These are phyloP conservation scores for Drosophila lacteicornis DNA, from an alignment of 1,140 invertebrate species.

Conservation along the genomic window DNA sequence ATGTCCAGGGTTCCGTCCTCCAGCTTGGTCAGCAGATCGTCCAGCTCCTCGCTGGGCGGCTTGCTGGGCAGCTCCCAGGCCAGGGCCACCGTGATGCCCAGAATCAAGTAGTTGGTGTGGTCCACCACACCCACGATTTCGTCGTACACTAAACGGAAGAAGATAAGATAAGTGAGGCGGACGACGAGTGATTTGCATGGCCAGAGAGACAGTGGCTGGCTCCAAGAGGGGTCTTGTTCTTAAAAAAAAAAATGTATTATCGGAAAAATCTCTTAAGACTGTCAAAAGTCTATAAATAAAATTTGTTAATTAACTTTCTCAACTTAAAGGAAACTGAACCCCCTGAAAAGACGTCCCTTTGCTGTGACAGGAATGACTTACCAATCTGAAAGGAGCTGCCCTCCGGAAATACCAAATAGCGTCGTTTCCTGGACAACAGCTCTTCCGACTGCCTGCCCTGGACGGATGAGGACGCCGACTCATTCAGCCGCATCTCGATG, in stretches of 20 bases:
- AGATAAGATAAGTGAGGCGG: conserved; percentile 32
- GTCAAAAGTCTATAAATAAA: background rate
- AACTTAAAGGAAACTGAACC: background rate
- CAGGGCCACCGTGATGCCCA: conserved; percentile 90
- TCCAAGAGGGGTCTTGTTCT: background rate
- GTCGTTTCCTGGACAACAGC: conserved; percentile 87
- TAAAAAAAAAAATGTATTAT: no score
- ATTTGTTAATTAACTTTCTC: background rate
- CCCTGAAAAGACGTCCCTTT: background rate
- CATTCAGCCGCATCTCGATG: conserved; percentile 72
- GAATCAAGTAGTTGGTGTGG: conserved; percentile 86
- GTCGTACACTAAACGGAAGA: conserved; percentile 68
- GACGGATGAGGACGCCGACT: conserved; percentile 50
- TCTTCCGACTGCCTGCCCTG: conserved; percentile 42
- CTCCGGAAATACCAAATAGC: conserved; percentile 92
- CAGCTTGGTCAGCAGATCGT: conserved; percentile 68
- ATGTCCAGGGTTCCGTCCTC: conserved; percentile 74
- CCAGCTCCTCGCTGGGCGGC: conserved; percentile 80
- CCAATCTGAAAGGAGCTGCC: conserved; percentile 91
- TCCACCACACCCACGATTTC: conserved; percentile 79
- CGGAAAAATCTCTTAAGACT: background rate
- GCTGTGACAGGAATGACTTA: conserved; percentile 85
- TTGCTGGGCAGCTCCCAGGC: conserved; percentile 90
- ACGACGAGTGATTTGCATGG: conserved; percentile 34
- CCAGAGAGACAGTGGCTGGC: background rate